These are phyloP conservation scores for Ormia ochracea DNA, from an alignment of 2,888 invertebrate genomes.

Conservation along the genomic window DNA sequence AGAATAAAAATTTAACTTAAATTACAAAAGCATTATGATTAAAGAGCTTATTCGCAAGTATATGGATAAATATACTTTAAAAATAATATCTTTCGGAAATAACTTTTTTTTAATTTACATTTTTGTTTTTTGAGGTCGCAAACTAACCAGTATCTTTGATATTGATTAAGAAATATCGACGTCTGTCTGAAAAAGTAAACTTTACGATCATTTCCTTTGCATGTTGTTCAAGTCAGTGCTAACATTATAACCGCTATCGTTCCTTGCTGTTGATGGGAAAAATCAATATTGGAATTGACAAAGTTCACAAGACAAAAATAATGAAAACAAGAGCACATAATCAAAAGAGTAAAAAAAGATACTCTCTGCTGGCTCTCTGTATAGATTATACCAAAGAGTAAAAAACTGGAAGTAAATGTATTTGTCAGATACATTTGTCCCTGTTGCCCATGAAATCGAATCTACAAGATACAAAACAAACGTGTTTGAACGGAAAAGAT, in stretches of 20 bases:
- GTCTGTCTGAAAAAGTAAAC: too few relatives aligned
- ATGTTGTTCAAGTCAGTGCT: neutral
- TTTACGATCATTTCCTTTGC: neutral
- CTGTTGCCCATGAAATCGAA: constrained; percentile 34
- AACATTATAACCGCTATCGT: constrained; percentile 13
- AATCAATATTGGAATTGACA: constrained; percentile 54
- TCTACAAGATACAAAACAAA: constrained; percentile 37
- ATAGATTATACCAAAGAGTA: constrained; percentile 6
- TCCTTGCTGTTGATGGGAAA: constrained; percentile 33
- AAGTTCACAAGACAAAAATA: constrained; percentile 30
- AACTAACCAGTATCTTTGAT: too few relatives aligned
- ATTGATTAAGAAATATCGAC: too few relatives aligned
- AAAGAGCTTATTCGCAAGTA: too few relatives aligned
- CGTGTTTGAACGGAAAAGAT: constrained; percentile 37
- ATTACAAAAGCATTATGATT: too few relatives aligned
- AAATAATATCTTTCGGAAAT: too few relatives aligned
- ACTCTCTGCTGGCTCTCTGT: constrained; percentile 4
- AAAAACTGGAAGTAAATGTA: constrained; percentile 39
- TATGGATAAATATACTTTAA: too few relatives aligned
- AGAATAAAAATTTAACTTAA: too few relatives aligned
- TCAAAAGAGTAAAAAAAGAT: constrained; percentile 1
- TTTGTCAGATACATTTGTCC: constrained; percentile 37
- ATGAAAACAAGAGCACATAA: constrained; percentile 23
- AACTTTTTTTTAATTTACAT: too few relatives aligned
- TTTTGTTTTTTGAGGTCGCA: too few relatives aligned